Base-by-base conservation (phyloP, 2,113 vertebrate genomes). In the Peromyscus polionotus region DNA sequence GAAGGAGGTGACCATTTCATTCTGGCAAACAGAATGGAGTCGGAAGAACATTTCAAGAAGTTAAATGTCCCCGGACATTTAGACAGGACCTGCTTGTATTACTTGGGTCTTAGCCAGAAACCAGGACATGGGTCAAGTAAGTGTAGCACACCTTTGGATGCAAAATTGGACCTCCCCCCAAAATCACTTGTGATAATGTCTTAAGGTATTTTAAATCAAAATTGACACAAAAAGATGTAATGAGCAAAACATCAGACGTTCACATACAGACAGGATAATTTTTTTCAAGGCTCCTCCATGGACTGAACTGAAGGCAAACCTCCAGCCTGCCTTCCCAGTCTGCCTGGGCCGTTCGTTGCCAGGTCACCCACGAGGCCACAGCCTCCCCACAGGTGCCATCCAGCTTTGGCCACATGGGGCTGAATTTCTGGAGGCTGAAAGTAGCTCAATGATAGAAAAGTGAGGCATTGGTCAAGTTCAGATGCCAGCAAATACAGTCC, bases 401-500 rank as follows among this genome's bases (percentile, higher is more conserved):
- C 0, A 1, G 28, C 28, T 13, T 13, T 13, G 61, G 36, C 67
- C 36, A 1, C n/a, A 54, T 7, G 0, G 2, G 19, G 9, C 63
- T 36, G 20, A 20, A 8, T 1, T 20, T 28, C 9, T 54, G 33
- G 39, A 85, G 51, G 65, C 61, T 42, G 31, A 39, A 31, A 7
- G 28, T 7, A 57, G 48, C 87, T 48, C 61, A 51, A 42, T 13
- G 48, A 57, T 7, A 77, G 36, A 51, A 31, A 1, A 39, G 3
- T 20, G 3, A 51, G 63, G 17, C 61, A 2, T 72, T 22, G 17
- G 63, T 75, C 0, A 3, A 36, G 70, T 65, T 70, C 54, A 28
- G 13, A 61, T 31, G 45, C 51, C 31, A 8, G 13, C 45, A 67
- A 59, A 90, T 36, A 24, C 2, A 17, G 28, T 42, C 73, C 63